Evolutionary conservation across 1,140 invertebrate genomes (phyloP).

Genomic region (Periplaneta americana): DNA sequence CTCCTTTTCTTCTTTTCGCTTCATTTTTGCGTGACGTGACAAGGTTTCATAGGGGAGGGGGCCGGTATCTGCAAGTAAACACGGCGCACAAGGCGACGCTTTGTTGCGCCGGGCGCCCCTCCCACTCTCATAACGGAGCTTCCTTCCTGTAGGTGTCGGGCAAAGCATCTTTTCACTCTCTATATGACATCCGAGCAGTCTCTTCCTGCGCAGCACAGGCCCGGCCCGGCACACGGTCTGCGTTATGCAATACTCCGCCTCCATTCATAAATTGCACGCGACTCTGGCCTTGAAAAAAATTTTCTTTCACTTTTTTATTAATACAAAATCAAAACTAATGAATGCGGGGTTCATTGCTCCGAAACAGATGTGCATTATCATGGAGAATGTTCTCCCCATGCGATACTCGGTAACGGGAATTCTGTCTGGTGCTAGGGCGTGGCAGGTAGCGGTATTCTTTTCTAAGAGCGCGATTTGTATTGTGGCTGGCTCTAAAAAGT

Average conservation of each 20-base stretch:
- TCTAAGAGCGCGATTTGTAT: not conserved
- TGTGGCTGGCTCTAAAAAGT: not conserved
- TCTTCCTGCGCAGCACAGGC: not conserved
- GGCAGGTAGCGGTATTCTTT: no score
- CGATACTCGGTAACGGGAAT: not conserved
- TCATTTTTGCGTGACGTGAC: no score
- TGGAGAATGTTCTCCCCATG: not conserved
- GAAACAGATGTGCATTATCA: not conserved
- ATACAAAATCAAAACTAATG: not conserved
- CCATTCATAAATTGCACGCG: not conserved
- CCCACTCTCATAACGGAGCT: not conserved
- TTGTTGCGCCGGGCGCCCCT: not conserved
- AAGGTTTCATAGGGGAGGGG: no score
- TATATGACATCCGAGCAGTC: not conserved
- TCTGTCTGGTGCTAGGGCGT: not conserved
- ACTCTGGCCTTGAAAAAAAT: not conserved
- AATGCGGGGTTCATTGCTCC: not conserved
- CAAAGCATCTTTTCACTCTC: not conserved
- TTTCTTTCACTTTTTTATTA: not conserved
- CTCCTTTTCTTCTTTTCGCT: no score
- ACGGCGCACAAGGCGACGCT: not conserved
- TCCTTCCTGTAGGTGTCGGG: not conserved
- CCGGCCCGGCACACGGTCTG: not conserved
- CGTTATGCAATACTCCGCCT: not conserved
- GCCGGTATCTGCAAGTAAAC: no score